Base-by-base conservation (phyloP, 92 coral and sea anemone genomes). In the Palythoa grandis region DNA sequence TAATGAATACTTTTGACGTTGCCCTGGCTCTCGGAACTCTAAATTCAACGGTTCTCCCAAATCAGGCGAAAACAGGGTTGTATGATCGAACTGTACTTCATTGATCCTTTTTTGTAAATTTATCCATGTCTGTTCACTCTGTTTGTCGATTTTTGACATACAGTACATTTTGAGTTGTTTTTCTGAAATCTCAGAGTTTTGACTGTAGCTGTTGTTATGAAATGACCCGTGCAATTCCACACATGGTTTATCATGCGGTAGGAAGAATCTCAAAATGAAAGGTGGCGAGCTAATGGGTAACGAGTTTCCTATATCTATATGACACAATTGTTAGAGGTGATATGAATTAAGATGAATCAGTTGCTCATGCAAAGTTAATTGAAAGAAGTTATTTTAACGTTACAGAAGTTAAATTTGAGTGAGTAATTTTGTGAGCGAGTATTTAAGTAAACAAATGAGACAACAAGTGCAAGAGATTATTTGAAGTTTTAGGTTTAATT, bases 1-100 rank as follows among this genome's bases (percentile, higher is more conserved):
- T 76, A 43, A 76, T 76, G 82, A 76, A 76, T 11, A 76, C 82
- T 48, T 76, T 76, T 38, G 50, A 29, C 53, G 16, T 20, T 29
- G 17, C 66, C 17, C 60, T 50, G 4, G 53, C 82, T 40, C 82
- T 23, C 13, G 63, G 82, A 50, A 76, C 53, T 11, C 82, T 24
- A 48, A 76, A 76, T 48, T 76, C 82, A 38, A 76, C 53, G 22
- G 16, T 24, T 40, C 66, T 29, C 5, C 82, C 50, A 16, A 76
- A 76, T 24, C 82, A 52, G 54, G 11, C 6, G 54, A 52, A 52
- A 52, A 52, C 54, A 52, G 54, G 11, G 54, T 52, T 52, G 5
- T 52, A 52, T 52, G 54, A 11, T 56, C n/a, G n/a, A n/a, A n/a
- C n/a, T n/a, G n/a, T n/a, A n/a, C n/a, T n/a, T n/a, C n/a, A n/a